Evolutionary conservation across 2,888 invertebrate species (phyloP), one percentile per base, ranked within the genome.

Genomic region (Dryadula phaetusa): DNA sequence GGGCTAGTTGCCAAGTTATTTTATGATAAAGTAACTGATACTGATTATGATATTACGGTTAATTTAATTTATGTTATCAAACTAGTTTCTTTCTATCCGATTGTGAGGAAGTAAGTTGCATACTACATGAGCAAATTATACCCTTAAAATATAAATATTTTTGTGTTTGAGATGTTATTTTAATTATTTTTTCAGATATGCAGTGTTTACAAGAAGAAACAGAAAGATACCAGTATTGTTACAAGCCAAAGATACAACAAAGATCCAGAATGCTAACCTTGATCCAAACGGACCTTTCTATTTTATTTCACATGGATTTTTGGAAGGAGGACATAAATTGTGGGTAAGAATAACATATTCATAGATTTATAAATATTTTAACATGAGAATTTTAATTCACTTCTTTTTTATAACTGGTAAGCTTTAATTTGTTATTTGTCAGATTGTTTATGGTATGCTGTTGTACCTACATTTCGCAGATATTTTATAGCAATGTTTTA

Each of bases 281-380:
- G 94, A 95, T 79, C 91, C 94, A 0, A 83, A 84, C 22, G 95
- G 94, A 10, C 95, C 95, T 4, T 93, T 96, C 72, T 97, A 95
- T 80, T 90, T 98, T 69, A 94, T 98, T 69, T 94, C 96, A 1
- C 98, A 98, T 79, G 98, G 98, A 0, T 98, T 97, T 83, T 88
- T 97, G 71, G 98, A 98, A 81, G 95, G 95, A 49, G 97, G 97
- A 0, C 94, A 95, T 71, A 96, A 96, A 76, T 87, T 93, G 58
- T 98, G 98, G 98, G 96, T 60, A 20, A 18, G 12, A 32, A 46
- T 12, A 37, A 10, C 1, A 37, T 37, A 2, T 3, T 37, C 5
- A 8, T 32, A 7, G 32, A 8, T 32, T 16, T 10, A 32, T 4
- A 10, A 20, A 20, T 47, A 14, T 22, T 20, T 20, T 4, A 6